phyloP scores from a whole-genome alignment of 1,140 invertebrate genomes.

The Drosophila kanapiae region DNA sequence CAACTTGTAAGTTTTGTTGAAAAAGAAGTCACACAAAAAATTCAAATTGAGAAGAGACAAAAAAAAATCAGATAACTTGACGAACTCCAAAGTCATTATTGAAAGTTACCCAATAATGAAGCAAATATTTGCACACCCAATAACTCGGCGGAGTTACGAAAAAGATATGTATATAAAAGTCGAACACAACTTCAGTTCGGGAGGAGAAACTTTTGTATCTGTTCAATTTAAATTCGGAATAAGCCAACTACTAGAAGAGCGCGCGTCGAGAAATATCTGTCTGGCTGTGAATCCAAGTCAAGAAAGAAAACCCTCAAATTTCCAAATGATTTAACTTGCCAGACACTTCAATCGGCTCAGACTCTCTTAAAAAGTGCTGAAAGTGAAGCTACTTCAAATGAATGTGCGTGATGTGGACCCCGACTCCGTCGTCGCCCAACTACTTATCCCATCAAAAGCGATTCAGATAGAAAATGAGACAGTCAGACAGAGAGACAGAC shows the following conservation, averaged over 20 bases:
- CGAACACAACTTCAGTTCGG: slow-evolving; percentile 3
- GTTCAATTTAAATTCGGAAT: slow-evolving; percentile 39
- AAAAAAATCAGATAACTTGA: neutral
- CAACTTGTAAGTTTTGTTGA: no score
- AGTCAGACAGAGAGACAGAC: neutral
- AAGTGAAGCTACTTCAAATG: slow-evolving; percentile 59
- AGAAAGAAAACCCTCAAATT: slow-evolving; percentile 47
- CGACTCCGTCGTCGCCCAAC: slow-evolving; percentile 19
- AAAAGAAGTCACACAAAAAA: neutral
- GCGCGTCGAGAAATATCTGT: no score
- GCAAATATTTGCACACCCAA: slow-evolving; percentile 43
- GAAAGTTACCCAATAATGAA: slow-evolving; percentile 34
- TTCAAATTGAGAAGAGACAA: neutral
- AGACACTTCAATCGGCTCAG: slow-evolving; percentile 59
- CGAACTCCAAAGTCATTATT: slow-evolving; percentile 10
- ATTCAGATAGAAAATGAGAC: slow-evolving; percentile 34
- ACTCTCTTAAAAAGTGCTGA: slow-evolving; percentile 51
- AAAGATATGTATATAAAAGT: slow-evolving; percentile 11
- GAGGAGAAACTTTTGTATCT: slow-evolving; percentile 39
- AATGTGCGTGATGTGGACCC: slow-evolving; percentile 55
- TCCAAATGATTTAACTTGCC: slow-evolving; percentile 70
- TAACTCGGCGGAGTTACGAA: slow-evolving; percentile 23
- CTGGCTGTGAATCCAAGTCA: slow-evolving; percentile 11
- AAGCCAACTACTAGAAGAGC: slow-evolving; percentile 30
- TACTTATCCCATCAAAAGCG: slow-evolving; percentile 49